phyloP scores from a whole-genome alignment of 2,888 invertebrate species.

The Lasiommata megera region DNA sequence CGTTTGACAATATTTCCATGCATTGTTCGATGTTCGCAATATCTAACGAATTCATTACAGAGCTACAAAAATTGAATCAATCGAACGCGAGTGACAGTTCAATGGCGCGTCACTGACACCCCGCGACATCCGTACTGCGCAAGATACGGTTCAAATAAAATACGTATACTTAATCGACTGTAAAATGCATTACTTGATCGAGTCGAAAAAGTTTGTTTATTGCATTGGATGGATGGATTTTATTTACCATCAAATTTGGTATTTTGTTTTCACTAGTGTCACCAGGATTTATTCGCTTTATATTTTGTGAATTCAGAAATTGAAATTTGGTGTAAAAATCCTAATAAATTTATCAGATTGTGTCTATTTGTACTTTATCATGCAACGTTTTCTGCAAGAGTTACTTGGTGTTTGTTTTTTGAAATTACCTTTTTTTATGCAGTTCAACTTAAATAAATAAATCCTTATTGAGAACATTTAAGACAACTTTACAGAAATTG shows the following conservation, averaged over 20 bases:
- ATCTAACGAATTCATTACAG: slow-evolving; percentile 5
- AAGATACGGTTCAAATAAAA: slow-evolving; percentile 5
- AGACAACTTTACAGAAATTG: too few relatives aligned
- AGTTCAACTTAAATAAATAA: too few relatives aligned
- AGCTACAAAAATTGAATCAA: slow-evolving; percentile 10
- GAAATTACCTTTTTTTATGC: too few relatives aligned
- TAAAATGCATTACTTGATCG: slow-evolving; percentile 1
- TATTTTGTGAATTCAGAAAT: too few relatives aligned
- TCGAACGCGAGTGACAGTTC: not conserved
- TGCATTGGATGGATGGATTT: not conserved
- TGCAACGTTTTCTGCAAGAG: too few relatives aligned
- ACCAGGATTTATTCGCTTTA: too few relatives aligned
- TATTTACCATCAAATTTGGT: not conserved
- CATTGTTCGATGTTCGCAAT: not conserved
- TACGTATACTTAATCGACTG: not conserved
- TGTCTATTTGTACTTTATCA: too few relatives aligned
- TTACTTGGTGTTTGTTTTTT: too few relatives aligned
- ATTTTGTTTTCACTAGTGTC: not conserved
- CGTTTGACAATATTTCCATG: not conserved
- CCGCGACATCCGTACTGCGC: slow-evolving; percentile 1
- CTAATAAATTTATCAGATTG: too few relatives aligned
- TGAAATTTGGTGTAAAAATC: too few relatives aligned
- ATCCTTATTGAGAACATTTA: too few relatives aligned
- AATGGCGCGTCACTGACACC: slow-evolving; percentile 2
- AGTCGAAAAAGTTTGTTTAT: not conserved